Base-by-base conservation (phyloP, 2,797 vertebrate species). In the Coracias cyanogaster region DNA sequence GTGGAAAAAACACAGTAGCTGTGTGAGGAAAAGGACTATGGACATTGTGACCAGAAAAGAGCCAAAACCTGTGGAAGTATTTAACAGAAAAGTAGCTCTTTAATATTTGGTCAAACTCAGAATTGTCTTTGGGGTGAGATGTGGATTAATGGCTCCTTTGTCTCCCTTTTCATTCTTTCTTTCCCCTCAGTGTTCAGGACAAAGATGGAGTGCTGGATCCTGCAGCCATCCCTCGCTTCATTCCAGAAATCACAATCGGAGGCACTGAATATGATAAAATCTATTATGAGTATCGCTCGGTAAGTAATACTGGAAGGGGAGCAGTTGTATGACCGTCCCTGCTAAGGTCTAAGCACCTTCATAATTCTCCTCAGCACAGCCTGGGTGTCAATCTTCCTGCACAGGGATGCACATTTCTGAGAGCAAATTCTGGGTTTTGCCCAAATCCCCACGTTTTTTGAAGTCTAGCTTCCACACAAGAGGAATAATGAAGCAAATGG, bases 171-270 rank as follows among this genome's bases (percentile, higher is more conserved):
- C 29, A 6, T 69, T 15, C 58, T 52, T 39, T 74, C 48, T 93
- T 83, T 46, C 35, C 48, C 67, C 35, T 15, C 89, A 99, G 99
- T 1, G 98, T 99, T 54, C 97, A 99, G 93, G 95, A 99, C 95
- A 99, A 99, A 86, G 18, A 65, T 4, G 49, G 7, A 12, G 98
- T 99, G 82, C 89, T 98, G 21, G 74, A 82, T 8, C 83, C 98
- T 64, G 95, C 96, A 4, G 77, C 97, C 73, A 79, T 99, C 84
- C 98, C 99, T 1, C 26, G 13, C 70, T 99, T 98, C 69, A 86
- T 99, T 67, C 99, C 99, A 0, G 99, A 99, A 95, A 52, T 99
- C 89, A 99, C 99, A 10, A 87, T 99, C 1, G 98, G 99, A 1
- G 98, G 98, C 25, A 93, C 84, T 5, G 98, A 99, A 15, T 98